Evolutionary conservation across 2,797 vertebrate species (phyloP).

Genomic region (Silurus lanzhouensis): DNA sequence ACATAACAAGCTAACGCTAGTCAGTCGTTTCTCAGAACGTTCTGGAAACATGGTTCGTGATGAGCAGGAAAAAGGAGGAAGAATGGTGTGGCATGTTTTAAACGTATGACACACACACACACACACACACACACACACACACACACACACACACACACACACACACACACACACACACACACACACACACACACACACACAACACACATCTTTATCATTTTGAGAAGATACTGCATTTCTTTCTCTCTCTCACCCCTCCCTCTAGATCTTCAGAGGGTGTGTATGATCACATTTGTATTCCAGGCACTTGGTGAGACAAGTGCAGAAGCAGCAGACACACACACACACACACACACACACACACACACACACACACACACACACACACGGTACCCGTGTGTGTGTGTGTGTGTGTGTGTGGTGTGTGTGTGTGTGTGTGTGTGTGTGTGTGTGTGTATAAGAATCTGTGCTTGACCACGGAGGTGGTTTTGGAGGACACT

Average conservation of each 20-base stretch:
- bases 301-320: constrained; percentile 50
- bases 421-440: not conserved
- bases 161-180: not conserved
- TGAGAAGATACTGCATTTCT: constrained; percentile 34
- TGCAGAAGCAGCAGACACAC: constrained; percentile 21
- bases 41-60: not conserved
- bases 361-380: not conserved
- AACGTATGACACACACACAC: constrained; percentile 3
- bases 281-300: constrained; percentile 59
- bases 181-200: not conserved
- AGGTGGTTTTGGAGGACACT: constrained; percentile 43
- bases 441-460: not conserved
- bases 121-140: not conserved
- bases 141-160: not conserved
- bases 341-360: not conserved
- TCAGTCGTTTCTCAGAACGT: not conserved
- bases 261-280: constrained; percentile 4
- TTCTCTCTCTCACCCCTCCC: not conserved
- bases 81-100: not conserved
- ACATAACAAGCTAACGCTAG: not conserved
- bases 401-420: not conserved
- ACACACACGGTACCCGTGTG: not conserved
- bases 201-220: constrained; percentile 18
- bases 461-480: constrained; percentile 22
- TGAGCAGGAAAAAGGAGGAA: not conserved